phyloP scores from a whole-genome alignment of 2,797 vertebrate species.

The Crocodylus rhombifer region DNA sequence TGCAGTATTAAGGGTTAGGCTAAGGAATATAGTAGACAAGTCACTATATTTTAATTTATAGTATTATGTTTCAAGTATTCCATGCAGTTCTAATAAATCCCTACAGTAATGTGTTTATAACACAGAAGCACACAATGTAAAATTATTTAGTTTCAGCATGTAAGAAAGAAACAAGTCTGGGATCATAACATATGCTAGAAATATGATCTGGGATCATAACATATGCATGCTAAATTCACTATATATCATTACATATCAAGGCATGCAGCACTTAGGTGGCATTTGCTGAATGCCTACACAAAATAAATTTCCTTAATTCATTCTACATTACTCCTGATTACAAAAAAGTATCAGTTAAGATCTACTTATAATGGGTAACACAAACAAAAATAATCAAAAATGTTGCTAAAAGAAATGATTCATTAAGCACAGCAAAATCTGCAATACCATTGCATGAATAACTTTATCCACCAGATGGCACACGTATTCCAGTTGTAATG shows the following conservation, averaged over 20 bases:
- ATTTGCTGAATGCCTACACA: neutral
- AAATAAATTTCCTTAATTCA: neutral
- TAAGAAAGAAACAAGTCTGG: neutral
- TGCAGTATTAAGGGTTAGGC: neutral
- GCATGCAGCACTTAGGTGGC: neutral
- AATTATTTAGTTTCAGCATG: neutral
- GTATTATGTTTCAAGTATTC: neutral
- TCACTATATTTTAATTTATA: neutral
- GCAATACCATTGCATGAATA: slow-evolving; percentile 18
- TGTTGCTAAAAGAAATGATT: neutral
- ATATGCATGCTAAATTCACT: neutral
- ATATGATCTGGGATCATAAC: neutral
- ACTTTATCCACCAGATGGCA: slow-evolving; percentile 72
- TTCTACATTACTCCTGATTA: neutral
- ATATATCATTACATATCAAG: neutral
- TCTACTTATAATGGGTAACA: neutral
- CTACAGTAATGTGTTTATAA: neutral
- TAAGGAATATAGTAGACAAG: neutral
- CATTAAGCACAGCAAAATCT: neutral
- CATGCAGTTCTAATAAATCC: neutral
- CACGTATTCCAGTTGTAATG: slow-evolving; percentile 31
- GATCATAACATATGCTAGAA: neutral
- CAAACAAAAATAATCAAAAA: neutral
- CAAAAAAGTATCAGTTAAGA: neutral
- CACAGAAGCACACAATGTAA: neutral